These are phyloP conservation scores for Thereva nobilitata DNA, from an alignment of 2,888 invertebrate genomes.

Conservation along the genomic window DNA sequence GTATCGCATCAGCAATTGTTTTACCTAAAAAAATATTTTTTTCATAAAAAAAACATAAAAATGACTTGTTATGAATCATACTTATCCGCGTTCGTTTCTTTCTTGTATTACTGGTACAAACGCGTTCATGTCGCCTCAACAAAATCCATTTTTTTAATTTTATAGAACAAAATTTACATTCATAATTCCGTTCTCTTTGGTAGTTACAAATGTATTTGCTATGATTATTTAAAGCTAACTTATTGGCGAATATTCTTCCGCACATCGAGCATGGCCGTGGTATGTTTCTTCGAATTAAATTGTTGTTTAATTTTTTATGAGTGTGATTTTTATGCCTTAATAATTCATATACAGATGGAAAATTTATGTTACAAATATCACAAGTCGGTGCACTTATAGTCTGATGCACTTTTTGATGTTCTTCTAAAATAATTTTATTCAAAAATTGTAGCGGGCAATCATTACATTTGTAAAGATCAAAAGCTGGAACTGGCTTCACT, in stretches of 20 bases:
- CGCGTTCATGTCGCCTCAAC: slow-evolving; percentile 50
- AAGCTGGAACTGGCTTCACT: slow-evolving; percentile 51
- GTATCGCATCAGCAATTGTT: neutral
- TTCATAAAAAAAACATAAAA: neutral
- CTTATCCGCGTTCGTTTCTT: neutral
- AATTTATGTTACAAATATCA: slow-evolving; percentile 35
- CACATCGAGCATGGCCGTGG: slow-evolving; percentile 49
- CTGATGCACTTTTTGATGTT: slow-evolving; percentile 32
- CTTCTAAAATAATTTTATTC: slow-evolving; percentile 20
- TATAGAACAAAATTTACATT: slow-evolving; percentile 50
- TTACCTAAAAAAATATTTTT: too few relatives aligned
- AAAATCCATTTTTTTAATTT: slow-evolving; percentile 52
- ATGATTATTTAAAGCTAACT: slow-evolving; percentile 53
- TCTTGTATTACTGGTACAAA: slow-evolving; percentile 43
- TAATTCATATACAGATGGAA: slow-evolving; percentile 34
- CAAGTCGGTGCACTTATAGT: slow-evolving; percentile 37
- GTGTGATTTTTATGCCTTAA: slow-evolving; percentile 37
- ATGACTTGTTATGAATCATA: too few relatives aligned
- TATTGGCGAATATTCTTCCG: slow-evolving; percentile 48
- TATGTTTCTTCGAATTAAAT: slow-evolving; percentile 19
- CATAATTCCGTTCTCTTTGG: slow-evolving; percentile 42
- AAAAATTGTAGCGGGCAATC: slow-evolving; percentile 31
- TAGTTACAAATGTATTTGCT: slow-evolving; percentile 52
- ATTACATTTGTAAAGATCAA: slow-evolving; percentile 31
- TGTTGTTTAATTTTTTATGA: slow-evolving; percentile 11